These are phyloP conservation scores for Paralvinella palmiformis DNA, from an alignment of 1,140 invertebrate genomes.

Conservation along the genomic window DNA sequence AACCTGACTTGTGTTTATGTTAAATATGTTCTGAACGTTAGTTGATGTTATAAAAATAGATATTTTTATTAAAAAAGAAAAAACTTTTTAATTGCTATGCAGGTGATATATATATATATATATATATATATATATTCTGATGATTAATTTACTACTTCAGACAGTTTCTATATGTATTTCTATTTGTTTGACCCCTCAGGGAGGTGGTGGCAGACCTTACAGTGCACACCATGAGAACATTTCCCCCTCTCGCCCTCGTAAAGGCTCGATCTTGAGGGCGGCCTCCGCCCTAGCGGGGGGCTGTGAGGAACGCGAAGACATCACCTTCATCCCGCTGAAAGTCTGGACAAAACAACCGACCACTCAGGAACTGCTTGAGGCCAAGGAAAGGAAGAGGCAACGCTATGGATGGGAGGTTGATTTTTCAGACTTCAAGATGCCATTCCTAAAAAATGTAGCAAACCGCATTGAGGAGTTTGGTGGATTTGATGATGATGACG, in stretches of 20 bases:
- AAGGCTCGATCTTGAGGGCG: slow-evolving; percentile 43
- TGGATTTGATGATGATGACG: slow-evolving; percentile 14
- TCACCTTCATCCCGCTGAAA: slow-evolving; percentile 41
- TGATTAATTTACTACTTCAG: no score
- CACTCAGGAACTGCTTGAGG: slow-evolving; percentile 36
- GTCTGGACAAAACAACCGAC: slow-evolving; percentile 45
- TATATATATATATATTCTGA: no score
- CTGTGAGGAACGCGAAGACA: slow-evolving; percentile 42
- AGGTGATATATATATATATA: no score
- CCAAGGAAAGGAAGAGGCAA: slow-evolving; percentile 33
- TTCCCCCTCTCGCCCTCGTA: slow-evolving; percentile 25
- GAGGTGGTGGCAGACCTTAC: no score
- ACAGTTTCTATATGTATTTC: no score
- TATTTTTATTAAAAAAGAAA: no score
- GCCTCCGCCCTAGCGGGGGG: slow-evolving; percentile 44
- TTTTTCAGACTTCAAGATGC: slow-evolving; percentile 50
- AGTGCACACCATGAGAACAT: no score
- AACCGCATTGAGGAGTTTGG: slow-evolving; percentile 22
- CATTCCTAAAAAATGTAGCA: slow-evolving; percentile 46
- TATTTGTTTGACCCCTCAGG: no score
- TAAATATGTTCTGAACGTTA: no score
- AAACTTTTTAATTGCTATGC: no score
- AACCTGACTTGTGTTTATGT: no score
- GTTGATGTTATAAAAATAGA: no score
- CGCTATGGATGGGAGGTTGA: slow-evolving; percentile 50